Evolutionary conservation across 1,140 invertebrate species (phyloP), one percentile per base, ranked within the genome.

Genomic region (Cotesia glomerata): DNA sequence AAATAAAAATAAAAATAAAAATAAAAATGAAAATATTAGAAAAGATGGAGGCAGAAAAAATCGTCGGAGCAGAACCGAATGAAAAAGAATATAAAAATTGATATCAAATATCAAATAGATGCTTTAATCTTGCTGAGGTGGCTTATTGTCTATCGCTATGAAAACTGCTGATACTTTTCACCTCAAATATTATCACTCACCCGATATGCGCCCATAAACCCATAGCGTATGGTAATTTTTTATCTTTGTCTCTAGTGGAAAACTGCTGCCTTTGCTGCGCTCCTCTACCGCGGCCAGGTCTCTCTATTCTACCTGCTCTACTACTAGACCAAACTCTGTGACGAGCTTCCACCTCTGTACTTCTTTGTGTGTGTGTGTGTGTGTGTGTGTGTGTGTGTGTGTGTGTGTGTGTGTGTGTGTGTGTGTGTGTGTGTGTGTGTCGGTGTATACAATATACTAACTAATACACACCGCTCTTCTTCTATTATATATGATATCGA

Each of bases 1-100:
- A 26, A 26, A 9, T 26, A 61, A 34, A 11, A 56, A 5, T 18
- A 16, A 56, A 56, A 18, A 56, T 56, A 5, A 56, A 54, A 54
- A n/a, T 5, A 54, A 54, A 16, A 54, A 39, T 8, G 5, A 39
- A 14, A 54, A 54, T 3, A 54, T 11, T 8, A 54, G n/a, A 54
- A 45, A 45, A 45, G 11, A 11, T 26, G 32, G 13, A n/a, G 5
- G 5, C 9, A 32, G 5, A 18, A 7, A 39, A 39, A 26, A 26
- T 26, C 26, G 26, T 26, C 26, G 26, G 26, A 26, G 26, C 26
- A 26, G 2, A 26, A 26, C 26, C 26, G 32, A 34, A 26, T 16
- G 59, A 36, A 35, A 62, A 61, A 61, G 32, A 61, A 62, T 39
- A 62, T 62, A 62, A 62, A 62, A 62, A 62, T 64, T 64, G 62